A percentile compares a stretch with the other conserved stretches of the same genome.
These are phyloP conservation scores for Lates japonicus DNA, from an alignment of 2,797 vertebrate genomes.

Conservation along the genomic window DNA sequence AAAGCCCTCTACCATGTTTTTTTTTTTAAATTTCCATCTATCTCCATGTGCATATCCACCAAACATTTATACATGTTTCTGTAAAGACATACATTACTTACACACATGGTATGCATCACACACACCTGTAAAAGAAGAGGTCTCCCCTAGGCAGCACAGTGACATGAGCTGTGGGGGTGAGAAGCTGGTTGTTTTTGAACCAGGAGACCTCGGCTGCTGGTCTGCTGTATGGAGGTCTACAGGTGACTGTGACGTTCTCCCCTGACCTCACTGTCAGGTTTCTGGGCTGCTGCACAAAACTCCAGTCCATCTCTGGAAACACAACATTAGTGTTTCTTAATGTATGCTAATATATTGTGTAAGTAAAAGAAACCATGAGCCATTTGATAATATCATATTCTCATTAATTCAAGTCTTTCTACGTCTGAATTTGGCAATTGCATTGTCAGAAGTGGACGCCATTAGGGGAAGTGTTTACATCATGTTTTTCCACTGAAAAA, in stretches of 20 bases:
- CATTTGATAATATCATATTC: too few species aligned
- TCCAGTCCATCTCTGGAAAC: constrained; percentile 84
- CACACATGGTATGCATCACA: not conserved
- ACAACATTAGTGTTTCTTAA: constrained; percentile 6
- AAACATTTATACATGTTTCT: too few species aligned
- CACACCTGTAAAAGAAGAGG: constrained; percentile 83
- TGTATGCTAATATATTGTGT: not conserved
- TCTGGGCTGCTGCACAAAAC: constrained; percentile 79
- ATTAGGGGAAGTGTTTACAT: too few species aligned
- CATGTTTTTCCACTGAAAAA: too few species aligned
- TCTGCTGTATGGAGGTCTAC: constrained; percentile 81
- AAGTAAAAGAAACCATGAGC: not conserved
- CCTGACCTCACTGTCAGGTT: constrained; percentile 77
- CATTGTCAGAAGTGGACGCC: too few species aligned
- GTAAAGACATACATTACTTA: not conserved
- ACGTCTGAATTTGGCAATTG: too few species aligned
- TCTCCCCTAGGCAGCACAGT: constrained; percentile 78
- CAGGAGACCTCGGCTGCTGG: constrained; percentile 82
- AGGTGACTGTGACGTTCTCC: constrained; percentile 77
- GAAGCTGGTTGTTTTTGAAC: constrained; percentile 83
- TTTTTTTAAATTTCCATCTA: too few species aligned
- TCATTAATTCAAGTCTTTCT: too few species aligned
- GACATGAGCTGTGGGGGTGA: constrained; percentile 54
- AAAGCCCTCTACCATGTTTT: too few species aligned
- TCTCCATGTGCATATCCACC: too few species aligned